Evolutionary conservation across 53 echinoderm and acorn worm species (phyloP).

Genomic region (Temnopleurus reevesii): DNA sequence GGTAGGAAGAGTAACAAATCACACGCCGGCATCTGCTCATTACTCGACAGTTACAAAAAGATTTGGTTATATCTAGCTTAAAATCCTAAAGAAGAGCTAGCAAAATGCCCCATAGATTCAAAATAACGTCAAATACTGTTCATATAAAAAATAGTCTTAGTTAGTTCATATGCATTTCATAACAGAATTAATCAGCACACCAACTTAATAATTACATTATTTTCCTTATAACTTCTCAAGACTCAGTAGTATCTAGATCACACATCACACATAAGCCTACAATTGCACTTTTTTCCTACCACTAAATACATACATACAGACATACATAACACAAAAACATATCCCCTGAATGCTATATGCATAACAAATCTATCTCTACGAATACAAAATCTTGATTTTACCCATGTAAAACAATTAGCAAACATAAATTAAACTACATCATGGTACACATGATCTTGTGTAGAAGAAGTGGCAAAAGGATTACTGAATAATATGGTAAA

Average conservation of each 20-base stretch:
- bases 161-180: background rate
- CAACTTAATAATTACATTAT: background rate
- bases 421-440: too few relatives aligned
- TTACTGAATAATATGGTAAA: too few relatives aligned
- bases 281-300: constrained; percentile 45
- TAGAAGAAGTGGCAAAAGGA: background rate
- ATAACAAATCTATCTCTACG: constrained; percentile 1
- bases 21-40: constrained; percentile 36
- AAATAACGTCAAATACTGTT: constrained; percentile 6
- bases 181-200: constrained; percentile 23
- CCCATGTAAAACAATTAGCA: constrained; percentile 38
- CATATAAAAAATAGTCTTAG: constrained; percentile 6
- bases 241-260: background rate
- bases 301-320: constrained; percentile 24
- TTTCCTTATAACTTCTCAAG: too few relatives aligned
- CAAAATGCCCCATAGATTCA: background rate
- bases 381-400: constrained; percentile 3
- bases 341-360: background rate
- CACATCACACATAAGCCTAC: constrained; percentile 16
- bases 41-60: constrained; percentile 15
- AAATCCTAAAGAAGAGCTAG: background rate
- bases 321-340: background rate
- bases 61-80: constrained; percentile 29
- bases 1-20: constrained; percentile 26
- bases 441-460: background rate